Evolutionary conservation across 2,888 invertebrate genomes (phyloP).

Genomic region (Pherbina coryleti): DNA sequence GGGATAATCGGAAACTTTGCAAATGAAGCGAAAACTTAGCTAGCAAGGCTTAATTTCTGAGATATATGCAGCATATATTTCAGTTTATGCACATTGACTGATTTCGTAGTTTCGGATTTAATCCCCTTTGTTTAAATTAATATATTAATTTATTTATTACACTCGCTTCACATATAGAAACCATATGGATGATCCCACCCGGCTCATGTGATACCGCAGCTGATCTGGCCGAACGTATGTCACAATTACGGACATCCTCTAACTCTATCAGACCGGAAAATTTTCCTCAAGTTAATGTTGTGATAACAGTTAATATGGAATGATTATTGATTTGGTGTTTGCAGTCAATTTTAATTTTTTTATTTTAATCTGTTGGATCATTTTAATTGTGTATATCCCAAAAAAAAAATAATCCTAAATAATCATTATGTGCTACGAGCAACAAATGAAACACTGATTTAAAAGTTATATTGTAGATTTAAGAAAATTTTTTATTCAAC

Average conservation of each 20-base stretch:
- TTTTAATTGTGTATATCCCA: constrained; percentile 16
- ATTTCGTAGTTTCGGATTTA: neutral
- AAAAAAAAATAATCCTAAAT: neutral
- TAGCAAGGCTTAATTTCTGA: too few relatives aligned
- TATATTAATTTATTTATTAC: neutral
- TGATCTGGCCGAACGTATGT: constrained; percentile 67
- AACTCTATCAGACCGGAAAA: constrained; percentile 62
- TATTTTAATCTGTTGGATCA: neutral
- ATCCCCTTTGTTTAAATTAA: too few relatives aligned
- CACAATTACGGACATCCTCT: constrained; percentile 64
- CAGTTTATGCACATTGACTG: too few relatives aligned
- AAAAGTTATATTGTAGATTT: neutral
- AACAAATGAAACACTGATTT: neutral
- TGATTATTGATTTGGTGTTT: constrained; percentile 52
- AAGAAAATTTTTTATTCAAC: constrained; percentile 16
- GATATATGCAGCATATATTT: too few relatives aligned
- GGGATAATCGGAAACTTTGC: too few relatives aligned
- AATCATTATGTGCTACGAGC: neutral
- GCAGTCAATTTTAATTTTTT: neutral
- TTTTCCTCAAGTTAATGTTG: constrained; percentile 69
- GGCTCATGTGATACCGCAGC: constrained; percentile 63
- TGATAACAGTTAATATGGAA: constrained; percentile 69
- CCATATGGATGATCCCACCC: constrained; percentile 69
- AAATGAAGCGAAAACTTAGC: too few relatives aligned
- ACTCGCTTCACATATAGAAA: constrained; percentile 65